phyloP scores from a whole-genome alignment of 2,113 vertebrate genomes.

The Zingel zingel region DNA sequence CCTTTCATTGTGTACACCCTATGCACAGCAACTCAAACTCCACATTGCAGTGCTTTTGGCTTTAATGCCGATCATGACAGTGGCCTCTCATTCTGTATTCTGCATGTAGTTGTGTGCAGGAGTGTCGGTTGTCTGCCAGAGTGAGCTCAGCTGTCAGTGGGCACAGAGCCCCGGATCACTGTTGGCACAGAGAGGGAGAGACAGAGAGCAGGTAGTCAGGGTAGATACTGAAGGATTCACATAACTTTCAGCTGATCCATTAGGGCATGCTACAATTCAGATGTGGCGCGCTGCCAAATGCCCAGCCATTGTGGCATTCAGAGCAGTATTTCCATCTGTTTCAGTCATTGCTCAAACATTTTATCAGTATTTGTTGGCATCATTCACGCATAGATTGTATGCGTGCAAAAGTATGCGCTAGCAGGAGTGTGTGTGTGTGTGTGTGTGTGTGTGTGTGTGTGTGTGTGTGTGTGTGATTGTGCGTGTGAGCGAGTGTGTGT shows the following conservation, averaged over 20 bases:
- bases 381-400: slow-evolving; percentile 46
- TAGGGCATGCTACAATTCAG: slow-evolving; percentile 70
- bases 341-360: slow-evolving; percentile 70
- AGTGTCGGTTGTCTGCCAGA: slow-evolving; percentile 56
- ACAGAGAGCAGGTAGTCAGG: slow-evolving; percentile 67
- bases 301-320: slow-evolving; percentile 60
- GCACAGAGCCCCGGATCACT: slow-evolving; percentile 51
- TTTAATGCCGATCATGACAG: slow-evolving; percentile 18
- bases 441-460: background rate
- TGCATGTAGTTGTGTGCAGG: slow-evolving; percentile 38
- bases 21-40: background rate
- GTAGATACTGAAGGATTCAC: slow-evolving; percentile 56
- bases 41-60: background rate
- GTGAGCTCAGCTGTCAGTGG: slow-evolving; percentile 74
- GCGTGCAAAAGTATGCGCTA: slow-evolving; percentile 54
- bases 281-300: slow-evolving; percentile 60
- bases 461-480: slow-evolving; percentile 7
- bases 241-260: slow-evolving; percentile 77
- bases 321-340: slow-evolving; percentile 63
- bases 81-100: slow-evolving; percentile 34
- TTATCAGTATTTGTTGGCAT: slow-evolving; percentile 67
- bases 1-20: background rate
- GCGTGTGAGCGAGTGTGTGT: slow-evolving; percentile 67
- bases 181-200: slow-evolving; percentile 55
- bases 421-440: slow-evolving; percentile 31